Conservation (phyloP, 2,113 vertebrate genomes). For the Hippocampus guttulatus region DNA sequence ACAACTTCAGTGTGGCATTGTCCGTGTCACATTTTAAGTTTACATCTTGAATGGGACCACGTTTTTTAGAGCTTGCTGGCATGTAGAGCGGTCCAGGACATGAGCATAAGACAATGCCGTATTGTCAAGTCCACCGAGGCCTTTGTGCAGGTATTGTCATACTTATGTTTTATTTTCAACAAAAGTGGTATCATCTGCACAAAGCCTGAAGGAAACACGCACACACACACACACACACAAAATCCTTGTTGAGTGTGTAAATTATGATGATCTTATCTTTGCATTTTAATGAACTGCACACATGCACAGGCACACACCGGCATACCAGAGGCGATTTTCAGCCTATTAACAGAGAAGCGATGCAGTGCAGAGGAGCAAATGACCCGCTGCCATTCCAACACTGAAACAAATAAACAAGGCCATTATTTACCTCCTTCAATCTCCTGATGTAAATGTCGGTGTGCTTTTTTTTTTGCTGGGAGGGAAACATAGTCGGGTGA, state of each 20-base stretch:
- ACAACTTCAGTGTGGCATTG: conserved; percentile 35
- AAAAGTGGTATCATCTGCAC: conserved; percentile 41
- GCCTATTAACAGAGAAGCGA: conserved; percentile 53
- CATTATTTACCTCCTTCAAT: conserved; percentile 34
- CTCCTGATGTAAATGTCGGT: conserved; percentile 12
- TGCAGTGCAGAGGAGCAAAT: conserved; percentile 47
- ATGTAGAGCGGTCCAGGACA: conserved; percentile 10
- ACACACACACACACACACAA: background rate
- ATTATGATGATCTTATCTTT: conserved; percentile 57
- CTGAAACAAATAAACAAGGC: conserved; percentile 31
- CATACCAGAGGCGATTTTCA: conserved; percentile 49
- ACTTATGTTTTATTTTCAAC: conserved; percentile 48
- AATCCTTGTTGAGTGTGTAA: conserved; percentile 33
- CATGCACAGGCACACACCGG: background rate
- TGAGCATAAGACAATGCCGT: conserved; percentile 27
- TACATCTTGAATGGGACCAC: conserved; percentile 16
- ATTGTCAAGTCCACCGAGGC: conserved; percentile 14
- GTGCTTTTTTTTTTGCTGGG: background rate
- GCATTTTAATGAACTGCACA: conserved; percentile 48
- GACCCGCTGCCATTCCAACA: conserved; percentile 37
- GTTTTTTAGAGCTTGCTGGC: background rate
- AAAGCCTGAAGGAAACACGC: conserved; percentile 30
- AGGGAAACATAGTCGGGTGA: background rate
- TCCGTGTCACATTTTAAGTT: conserved; percentile 51
- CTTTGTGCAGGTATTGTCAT: conserved; percentile 29